A percentile compares a stretch with the other conserved stretches of the same genome.
These are phyloP conservation scores for Neoaliturus tenellus DNA, from an alignment of 2,888 invertebrate genomes.

Conservation along the genomic window DNA sequence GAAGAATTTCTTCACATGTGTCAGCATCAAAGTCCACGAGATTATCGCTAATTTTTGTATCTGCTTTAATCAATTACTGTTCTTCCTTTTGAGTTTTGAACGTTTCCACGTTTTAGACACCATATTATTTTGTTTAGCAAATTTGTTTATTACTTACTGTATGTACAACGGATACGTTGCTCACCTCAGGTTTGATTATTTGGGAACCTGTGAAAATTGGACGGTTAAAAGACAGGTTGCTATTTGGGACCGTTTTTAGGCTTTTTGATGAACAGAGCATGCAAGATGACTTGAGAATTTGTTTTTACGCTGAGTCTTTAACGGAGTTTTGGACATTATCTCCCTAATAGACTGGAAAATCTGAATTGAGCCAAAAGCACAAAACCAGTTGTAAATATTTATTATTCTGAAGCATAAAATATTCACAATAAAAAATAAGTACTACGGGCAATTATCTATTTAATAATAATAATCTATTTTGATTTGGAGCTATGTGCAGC, in stretches of 20 bases:
- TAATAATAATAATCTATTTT: too few species aligned
- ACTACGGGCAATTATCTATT: too few species aligned
- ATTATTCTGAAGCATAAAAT: too few species aligned
- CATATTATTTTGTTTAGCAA: constrained; percentile 32
- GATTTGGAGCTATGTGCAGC: too few species aligned
- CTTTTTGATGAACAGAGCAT: constrained; percentile 8
- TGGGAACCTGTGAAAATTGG: constrained; percentile 46
- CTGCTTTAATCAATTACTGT: background rate
- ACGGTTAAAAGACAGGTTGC: constrained; percentile 40
- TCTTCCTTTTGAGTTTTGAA: background rate
- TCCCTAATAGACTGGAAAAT: too few species aligned
- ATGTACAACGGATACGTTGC: constrained; percentile 38
- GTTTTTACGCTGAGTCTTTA: background rate
- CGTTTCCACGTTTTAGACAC: background rate
- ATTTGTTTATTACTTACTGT: constrained; percentile 40
- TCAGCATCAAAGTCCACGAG: background rate
- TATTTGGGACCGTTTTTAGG: background rate
- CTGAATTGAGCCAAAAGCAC: too few species aligned
- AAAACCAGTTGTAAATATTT: too few species aligned
- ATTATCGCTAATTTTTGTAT: background rate
- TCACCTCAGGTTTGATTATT: constrained; percentile 46
- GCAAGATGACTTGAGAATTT: background rate
- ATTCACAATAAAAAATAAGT: too few species aligned
- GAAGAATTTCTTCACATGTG: background rate
- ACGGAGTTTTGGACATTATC: too few species aligned